Percentiles rank a stretch among this genome's conserved stretches.
These are phyloP conservation scores for Acrobasis consociella DNA, from an alignment of 2,888 invertebrate species.

Conservation along the genomic window DNA sequence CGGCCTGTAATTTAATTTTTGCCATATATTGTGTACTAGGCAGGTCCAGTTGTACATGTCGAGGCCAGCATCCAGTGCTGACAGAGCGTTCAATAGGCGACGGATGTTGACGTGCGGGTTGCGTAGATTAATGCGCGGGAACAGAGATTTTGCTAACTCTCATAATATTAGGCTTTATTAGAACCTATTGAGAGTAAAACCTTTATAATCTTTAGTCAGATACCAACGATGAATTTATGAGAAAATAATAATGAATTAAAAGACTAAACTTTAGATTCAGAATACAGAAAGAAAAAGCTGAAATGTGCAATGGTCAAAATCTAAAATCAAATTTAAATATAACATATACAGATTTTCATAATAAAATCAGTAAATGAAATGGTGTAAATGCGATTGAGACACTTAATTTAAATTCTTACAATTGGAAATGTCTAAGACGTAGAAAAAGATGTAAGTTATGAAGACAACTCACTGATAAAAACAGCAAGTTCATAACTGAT, in stretches of 20 bases:
- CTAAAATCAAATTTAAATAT: no score
- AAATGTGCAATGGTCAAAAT: no score
- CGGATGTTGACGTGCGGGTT: conserved; percentile 64
- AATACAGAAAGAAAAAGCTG: no score
- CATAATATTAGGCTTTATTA: conserved; percentile 5
- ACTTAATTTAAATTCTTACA: neutral
- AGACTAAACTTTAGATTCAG: no score
- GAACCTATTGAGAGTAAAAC: neutral
- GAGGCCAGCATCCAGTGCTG: conserved; percentile 37
- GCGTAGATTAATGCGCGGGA: conserved; percentile 44
- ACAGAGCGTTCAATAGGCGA: conserved; percentile 59
- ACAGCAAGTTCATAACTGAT: neutral
- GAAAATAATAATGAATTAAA: no score
- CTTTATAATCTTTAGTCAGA: no score
- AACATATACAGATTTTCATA: neutral
- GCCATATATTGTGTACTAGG: neutral
- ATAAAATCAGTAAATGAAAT: neutral
- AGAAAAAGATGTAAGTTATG: neutral
- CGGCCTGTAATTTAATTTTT: neutral
- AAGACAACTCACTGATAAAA: neutral
- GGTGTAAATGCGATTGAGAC: no score
- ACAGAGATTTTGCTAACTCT: conserved; percentile 30
- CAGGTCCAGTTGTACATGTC: conserved; percentile 7
- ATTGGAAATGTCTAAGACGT: neutral
- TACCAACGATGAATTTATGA: no score